Conservation (phyloP, 1,140 invertebrate species). For the Drosophila leontia region DNA sequence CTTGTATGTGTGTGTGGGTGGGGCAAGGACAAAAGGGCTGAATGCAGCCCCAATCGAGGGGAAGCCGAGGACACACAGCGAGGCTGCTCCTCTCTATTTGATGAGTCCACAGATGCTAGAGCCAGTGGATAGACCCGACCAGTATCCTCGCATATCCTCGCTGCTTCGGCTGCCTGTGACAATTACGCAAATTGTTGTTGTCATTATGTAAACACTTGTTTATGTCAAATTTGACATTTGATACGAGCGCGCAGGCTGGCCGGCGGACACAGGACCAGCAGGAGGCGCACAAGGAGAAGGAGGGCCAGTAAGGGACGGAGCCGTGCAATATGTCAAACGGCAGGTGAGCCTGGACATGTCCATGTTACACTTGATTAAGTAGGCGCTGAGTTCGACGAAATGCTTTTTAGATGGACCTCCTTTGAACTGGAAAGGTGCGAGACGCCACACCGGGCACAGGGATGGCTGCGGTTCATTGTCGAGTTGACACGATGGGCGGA, state of each 20-base stretch:
- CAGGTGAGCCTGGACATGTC: slow-evolving; percentile 69
- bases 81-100: slow-evolving; percentile 13
- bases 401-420: slow-evolving; percentile 70
- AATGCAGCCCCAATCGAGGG: slow-evolving; percentile 27
- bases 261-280: slow-evolving; percentile 7
- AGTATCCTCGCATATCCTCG: slow-evolving; percentile 11
- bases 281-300: not conserved
- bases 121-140: slow-evolving; percentile 1
- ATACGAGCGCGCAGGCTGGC: slow-evolving; percentile 50
- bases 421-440: slow-evolving; percentile 35
- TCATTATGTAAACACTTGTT: slow-evolving; percentile 83
- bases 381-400: slow-evolving; percentile 80
- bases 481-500: slow-evolving; percentile 23
- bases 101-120: slow-evolving; percentile 20
- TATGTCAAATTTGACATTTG: slow-evolving; percentile 82
- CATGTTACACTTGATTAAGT: slow-evolving; percentile 81
- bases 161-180: slow-evolving; percentile 47
- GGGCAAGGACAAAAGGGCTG: slow-evolving; percentile 21
- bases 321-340: slow-evolving; percentile 61
- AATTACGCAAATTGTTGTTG: slow-evolving; percentile 83
- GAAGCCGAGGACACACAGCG: slow-evolving; percentile 3
- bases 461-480: slow-evolving; percentile 35
- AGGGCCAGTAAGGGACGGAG: not conserved
- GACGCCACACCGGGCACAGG: not conserved
- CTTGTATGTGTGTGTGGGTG: slow-evolving; percentile 10